Evolutionary conservation across 2,113 vertebrate genomes (phyloP).

Genomic region (Aegotheles bennettii): DNA sequence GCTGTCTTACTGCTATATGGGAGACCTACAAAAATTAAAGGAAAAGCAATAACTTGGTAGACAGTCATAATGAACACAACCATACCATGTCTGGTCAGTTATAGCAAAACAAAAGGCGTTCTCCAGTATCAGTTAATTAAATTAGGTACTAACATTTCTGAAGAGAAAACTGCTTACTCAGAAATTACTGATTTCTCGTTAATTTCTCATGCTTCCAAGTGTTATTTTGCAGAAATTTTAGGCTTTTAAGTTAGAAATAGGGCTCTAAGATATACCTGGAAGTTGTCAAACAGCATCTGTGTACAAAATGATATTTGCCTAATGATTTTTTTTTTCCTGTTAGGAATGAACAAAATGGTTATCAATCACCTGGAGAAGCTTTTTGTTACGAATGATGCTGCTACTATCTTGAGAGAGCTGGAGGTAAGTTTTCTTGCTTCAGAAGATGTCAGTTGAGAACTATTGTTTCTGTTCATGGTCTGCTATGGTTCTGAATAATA

Average conservation of each 20-base stretch:
- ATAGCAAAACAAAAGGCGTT: not conserved
- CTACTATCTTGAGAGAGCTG: conserved; percentile 93
- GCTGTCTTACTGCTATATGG: not conserved
- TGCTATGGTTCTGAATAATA: not conserved
- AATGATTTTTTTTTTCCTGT: not conserved
- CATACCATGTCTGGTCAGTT: not conserved
- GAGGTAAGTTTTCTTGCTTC: conserved; percentile 76
- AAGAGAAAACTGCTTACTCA: not conserved
- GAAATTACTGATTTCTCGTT: not conserved
- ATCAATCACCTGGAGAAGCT: conserved; percentile 98
- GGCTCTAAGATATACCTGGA: not conserved
- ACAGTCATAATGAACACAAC: not conserved
- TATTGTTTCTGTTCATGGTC: not conserved
- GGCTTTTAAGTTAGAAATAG: not conserved
- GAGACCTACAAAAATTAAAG: not conserved
- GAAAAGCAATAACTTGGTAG: not conserved
- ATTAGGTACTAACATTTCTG: not conserved
- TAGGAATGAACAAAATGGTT: conserved; percentile 99
- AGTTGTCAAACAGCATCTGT: not conserved
- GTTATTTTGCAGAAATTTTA: not conserved
- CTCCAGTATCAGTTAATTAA: not conserved
- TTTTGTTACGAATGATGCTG: conserved; percentile 97
- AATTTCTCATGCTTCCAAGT: rapidly evolving
- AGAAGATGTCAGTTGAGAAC: not conserved
- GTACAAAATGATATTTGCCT: not conserved